These are phyloP conservation scores for Rousettus madagascariensis DNA, from an alignment of 2,797 vertebrate genomes.

Conservation along the genomic window DNA sequence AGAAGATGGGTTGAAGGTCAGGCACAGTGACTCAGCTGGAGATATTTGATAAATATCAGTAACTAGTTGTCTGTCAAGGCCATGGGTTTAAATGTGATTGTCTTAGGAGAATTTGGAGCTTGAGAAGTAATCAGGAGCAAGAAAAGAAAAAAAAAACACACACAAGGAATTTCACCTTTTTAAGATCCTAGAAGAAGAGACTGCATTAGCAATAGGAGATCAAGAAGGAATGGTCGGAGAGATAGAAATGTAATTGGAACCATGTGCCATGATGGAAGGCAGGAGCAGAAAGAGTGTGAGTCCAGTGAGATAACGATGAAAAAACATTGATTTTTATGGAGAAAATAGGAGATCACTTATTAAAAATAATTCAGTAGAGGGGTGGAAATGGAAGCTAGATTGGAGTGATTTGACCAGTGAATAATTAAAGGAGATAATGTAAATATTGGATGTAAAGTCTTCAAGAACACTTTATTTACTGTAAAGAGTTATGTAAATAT, in stretches of 20 bases:
- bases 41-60: neutral
- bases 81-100: neutral
- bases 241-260: neutral
- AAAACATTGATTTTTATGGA: neutral
- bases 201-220: neutral
- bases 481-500: neutral
- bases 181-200: neutral
- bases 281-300: neutral
- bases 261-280: neutral
- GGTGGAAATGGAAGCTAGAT: neutral
- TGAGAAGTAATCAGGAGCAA: neutral
- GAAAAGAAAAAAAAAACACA: constrained; percentile 10
- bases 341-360: neutral
- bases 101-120: neutral
- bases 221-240: neutral
- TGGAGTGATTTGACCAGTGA: neutral
- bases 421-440: constrained; percentile 40
- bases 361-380: neutral
- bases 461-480: neutral
- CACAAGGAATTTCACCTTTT: neutral
- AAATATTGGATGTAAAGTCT: neutral
- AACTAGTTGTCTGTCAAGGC: neutral
- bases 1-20: constrained; percentile 7
- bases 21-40: neutral
- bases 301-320: neutral